phyloP scores from a whole-genome alignment of 1,140 invertebrate genomes.

The Neuroterus valhalla region DNA sequence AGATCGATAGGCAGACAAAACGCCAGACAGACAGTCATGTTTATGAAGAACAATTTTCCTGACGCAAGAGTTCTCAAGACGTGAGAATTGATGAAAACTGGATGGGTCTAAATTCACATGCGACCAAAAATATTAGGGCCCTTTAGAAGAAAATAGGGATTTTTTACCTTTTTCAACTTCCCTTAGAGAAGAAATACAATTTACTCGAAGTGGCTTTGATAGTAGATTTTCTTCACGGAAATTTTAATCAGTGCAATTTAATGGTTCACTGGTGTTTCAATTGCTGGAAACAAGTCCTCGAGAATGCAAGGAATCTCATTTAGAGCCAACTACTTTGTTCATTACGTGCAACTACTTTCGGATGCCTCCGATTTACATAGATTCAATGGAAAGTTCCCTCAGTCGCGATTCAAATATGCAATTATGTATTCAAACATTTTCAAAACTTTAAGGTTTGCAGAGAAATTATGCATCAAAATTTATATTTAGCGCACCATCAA shows the following conservation, averaged over 20 bases:
- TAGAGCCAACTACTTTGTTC: slow-evolving; percentile 26
- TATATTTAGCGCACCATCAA: too few species aligned
- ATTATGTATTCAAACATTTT: background rate
- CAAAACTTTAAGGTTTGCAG: background rate
- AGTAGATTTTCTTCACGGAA: background rate
- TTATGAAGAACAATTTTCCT: too few species aligned
- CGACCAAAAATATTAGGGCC: too few species aligned
- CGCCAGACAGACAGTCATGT: too few species aligned
- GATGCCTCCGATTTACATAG: slow-evolving; percentile 25
- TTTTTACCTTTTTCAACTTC: too few species aligned
- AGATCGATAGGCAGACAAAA: too few species aligned
- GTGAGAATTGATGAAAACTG: too few species aligned
- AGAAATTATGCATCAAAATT: too few species aligned
- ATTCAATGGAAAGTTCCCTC: background rate
- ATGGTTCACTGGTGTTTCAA: slow-evolving; percentile 16
- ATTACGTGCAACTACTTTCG: slow-evolving; percentile 27
- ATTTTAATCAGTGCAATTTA: slow-evolving; percentile 26
- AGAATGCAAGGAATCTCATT: slow-evolving; percentile 30
- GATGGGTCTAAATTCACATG: too few species aligned
- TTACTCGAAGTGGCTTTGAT: background rate
- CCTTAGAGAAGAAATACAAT: background rate
- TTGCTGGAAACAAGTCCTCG: slow-evolving; percentile 23
- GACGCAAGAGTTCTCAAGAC: too few species aligned
- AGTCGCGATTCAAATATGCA: slow-evolving; percentile 25
- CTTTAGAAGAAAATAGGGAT: too few species aligned